Evolutionary conservation across 1,140 invertebrate species (phyloP).

Genomic region (Armadillidium nasatum): DNA sequence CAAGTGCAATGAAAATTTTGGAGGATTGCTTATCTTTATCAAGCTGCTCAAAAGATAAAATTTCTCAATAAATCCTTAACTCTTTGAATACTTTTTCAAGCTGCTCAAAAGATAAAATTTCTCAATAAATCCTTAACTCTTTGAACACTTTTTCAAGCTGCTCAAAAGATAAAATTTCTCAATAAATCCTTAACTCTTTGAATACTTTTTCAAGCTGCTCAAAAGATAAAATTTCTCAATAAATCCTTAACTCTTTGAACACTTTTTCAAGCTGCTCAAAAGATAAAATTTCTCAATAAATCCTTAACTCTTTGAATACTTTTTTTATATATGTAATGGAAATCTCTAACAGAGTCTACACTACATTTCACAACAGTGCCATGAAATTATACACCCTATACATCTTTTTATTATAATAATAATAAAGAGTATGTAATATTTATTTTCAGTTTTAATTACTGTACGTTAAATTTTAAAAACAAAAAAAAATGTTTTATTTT

Average conservation of each 20-base stretch:
- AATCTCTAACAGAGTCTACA: no score
- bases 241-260: slow-evolving; percentile 48
- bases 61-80: slow-evolving; percentile 56
- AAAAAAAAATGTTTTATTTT: no score
- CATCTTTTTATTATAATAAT: no score
- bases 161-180: slow-evolving; percentile 66
- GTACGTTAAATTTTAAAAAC: no score
- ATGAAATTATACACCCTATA: no score
- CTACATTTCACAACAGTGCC: no score
- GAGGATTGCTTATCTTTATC: slow-evolving; percentile 40
- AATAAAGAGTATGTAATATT: no score
- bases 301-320: slow-evolving; percentile 44
- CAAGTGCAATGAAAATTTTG: slow-evolving; percentile 62
- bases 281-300: slow-evolving; percentile 62
- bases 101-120: slow-evolving; percentile 70
- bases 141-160: slow-evolving; percentile 59
- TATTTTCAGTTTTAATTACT: no score
- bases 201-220: slow-evolving; percentile 59
- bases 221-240: slow-evolving; percentile 65
- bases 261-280: slow-evolving; percentile 63
- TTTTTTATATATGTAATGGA: no score
- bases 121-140: slow-evolving; percentile 56
- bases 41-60: slow-evolving; percentile 70
- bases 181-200: slow-evolving; percentile 52
- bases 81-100: slow-evolving; percentile 47